Conservation (phyloP, 2,113 vertebrate genomes). For the Circaetus gallicus region DNA sequence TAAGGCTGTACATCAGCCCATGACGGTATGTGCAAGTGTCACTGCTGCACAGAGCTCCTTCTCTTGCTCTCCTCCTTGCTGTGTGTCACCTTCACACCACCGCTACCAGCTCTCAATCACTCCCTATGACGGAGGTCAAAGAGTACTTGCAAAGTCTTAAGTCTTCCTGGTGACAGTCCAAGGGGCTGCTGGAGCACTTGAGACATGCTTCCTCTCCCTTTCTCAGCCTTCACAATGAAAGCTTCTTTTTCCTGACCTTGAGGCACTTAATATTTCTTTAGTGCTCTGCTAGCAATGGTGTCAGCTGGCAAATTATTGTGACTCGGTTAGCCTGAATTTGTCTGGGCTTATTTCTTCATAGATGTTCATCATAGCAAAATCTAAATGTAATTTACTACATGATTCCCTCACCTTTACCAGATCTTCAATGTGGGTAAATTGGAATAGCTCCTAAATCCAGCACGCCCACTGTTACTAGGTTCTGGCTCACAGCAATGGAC, state of each 20-base stretch:
- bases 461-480: not conserved
- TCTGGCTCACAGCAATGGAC: not conserved
- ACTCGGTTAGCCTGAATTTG: not conserved
- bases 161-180: not conserved
- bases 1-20: not conserved
- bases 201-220: not conserved
- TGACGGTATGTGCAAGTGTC: not conserved
- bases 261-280: not conserved
- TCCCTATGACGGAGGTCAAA: not conserved
- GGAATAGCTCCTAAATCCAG: not conserved
- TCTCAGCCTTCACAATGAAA: not conserved
- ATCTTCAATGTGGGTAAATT: not conserved
- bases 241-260: not conserved
- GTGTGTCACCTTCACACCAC: slow-evolving; percentile 4
- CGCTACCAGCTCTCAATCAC: not conserved
- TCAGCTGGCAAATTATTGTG: not conserved
- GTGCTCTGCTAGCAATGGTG: not conserved
- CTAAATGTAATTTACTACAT: not conserved
- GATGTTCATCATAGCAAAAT: not conserved
- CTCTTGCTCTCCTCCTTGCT: not conserved
- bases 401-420: not conserved
- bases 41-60: not conserved
- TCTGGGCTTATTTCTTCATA: not conserved
- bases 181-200: not conserved
- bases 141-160: not conserved